A percentile compares a stretch with the other conserved stretches of the same genome.
Evolutionary conservation across 92 coral and sea anemone species (phyloP).

Genomic region (Pocillopora meandrina): DNA sequence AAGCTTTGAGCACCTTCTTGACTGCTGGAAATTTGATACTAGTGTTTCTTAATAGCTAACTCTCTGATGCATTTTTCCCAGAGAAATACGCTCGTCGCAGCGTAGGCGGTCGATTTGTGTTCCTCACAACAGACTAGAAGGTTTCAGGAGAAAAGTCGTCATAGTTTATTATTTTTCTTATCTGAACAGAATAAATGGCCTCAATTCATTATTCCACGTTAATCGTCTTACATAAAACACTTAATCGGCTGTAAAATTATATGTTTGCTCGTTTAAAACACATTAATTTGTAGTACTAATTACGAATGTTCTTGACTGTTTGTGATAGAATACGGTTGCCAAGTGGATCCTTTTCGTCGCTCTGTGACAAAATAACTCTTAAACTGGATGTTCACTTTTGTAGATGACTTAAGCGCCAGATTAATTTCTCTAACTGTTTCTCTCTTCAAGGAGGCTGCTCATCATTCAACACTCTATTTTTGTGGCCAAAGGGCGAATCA

Average conservation of each 20-base stretch:
- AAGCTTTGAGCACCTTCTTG: no score
- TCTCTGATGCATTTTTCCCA: no score
- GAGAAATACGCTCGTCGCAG: no score
- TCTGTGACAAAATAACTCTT: no score
- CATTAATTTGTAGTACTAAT: slow-evolving; percentile 6
- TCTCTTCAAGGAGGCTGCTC: neutral
- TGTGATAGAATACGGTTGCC: neutral
- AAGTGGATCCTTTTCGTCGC: no score
- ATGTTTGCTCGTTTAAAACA: slow-evolving; percentile 7
- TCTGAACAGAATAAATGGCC: neutral
- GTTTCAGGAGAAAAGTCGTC: no score
- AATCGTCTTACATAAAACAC: neutral
- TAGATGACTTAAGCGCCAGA: neutral
- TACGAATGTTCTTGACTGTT: neutral
- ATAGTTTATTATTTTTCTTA: neutral
- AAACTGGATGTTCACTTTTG: no score
- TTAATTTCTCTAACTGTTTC: neutral
- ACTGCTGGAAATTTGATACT: no score
- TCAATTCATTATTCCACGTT: neutral
- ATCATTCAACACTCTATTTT: slow-evolving; percentile 14
- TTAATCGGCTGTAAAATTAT: neutral
- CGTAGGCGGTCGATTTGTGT: no score
- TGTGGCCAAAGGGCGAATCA: slow-evolving; percentile 4
- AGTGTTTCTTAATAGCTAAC: no score
- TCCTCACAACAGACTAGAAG: no score